A percentile compares a stretch with the other conserved stretches of the same genome.
phyloP scores from a whole-genome alignment of 2,888 invertebrate genomes.

The Oxyscelio sp. region DNA sequence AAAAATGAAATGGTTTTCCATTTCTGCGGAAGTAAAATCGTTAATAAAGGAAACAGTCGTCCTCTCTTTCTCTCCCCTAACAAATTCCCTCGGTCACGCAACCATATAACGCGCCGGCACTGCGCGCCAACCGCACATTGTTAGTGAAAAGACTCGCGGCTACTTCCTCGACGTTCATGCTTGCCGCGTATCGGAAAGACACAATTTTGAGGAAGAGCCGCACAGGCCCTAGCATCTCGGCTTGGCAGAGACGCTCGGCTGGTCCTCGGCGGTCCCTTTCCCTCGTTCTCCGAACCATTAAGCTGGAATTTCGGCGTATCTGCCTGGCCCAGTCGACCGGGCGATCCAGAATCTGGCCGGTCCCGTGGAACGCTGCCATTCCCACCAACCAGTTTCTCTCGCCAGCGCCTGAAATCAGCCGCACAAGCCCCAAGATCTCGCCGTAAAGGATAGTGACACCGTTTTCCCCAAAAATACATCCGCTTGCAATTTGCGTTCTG shows the following conservation, averaged over 20 bases:
- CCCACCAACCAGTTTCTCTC: too few species aligned
- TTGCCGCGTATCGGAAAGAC: conserved; percentile 88
- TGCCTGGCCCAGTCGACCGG: too few species aligned
- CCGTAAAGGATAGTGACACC: conserved; percentile 85
- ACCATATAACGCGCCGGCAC: conserved; percentile 24
- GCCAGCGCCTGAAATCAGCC: too few species aligned
- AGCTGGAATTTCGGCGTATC: conserved; percentile 84
- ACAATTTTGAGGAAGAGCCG: conserved; percentile 88
- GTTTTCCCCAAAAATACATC: conserved; percentile 87
- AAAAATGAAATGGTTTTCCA: too few species aligned
- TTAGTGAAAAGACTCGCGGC: conserved; percentile 28
- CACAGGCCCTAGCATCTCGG: conserved; percentile 86
- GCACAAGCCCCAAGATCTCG: conserved; percentile 39
- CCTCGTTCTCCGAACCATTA: conserved; percentile 84
- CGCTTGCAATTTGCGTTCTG: too few species aligned
- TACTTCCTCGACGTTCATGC: conserved; percentile 80
- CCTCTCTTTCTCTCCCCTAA: too few species aligned
- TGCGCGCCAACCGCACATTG: neutral
- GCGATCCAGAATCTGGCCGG: conserved; percentile 77
- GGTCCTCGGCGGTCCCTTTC: conserved; percentile 86
- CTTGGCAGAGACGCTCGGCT: conserved; percentile 85
- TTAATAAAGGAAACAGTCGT: too few species aligned
- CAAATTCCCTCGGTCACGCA: too few species aligned
- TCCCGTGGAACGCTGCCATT: too few species aligned
- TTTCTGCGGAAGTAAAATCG: too few species aligned